A percentile compares a stretch with the other conserved stretches of the same genome.
phyloP scores from a whole-genome alignment of 2,113 vertebrate species.

The Gasterosteus nipponicus region DNA sequence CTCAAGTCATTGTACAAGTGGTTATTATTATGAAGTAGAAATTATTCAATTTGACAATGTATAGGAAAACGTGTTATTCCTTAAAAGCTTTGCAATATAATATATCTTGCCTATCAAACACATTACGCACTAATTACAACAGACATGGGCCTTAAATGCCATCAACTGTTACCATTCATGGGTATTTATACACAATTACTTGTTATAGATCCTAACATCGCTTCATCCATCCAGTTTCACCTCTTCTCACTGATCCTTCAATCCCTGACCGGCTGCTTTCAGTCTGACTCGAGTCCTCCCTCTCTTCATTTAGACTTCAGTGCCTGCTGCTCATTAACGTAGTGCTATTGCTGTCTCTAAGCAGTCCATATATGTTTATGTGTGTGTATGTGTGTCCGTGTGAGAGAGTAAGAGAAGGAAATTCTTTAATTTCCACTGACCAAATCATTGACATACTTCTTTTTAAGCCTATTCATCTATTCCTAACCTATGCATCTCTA shows the following conservation, averaged over 20 bases:
- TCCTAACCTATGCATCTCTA: neutral
- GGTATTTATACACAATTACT: neutral
- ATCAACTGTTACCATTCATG: neutral
- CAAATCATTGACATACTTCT: conserved; percentile 40
- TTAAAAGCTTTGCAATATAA: neutral
- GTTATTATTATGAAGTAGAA: conserved; percentile 27
- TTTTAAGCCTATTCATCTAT: conserved; percentile 19
- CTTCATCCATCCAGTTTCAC: conserved; percentile 7
- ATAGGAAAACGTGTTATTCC: neutral
- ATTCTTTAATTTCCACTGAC: conserved; percentile 58
- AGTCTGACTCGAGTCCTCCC: conserved; percentile 12
- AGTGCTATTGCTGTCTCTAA: conserved; percentile 77
- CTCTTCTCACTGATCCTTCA: conserved; percentile 14
- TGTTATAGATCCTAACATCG: conserved; percentile 6
- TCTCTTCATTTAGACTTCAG: conserved; percentile 49
- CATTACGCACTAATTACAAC: conserved; percentile 51
- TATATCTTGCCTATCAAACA: conserved; percentile 18
- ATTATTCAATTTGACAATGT: conserved; percentile 11
- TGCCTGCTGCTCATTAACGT: conserved; percentile 55
- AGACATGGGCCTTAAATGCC: conserved; percentile 5
- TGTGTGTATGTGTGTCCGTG: conserved; percentile 15
- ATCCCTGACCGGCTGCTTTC: conserved; percentile 2
- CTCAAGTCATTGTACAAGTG: conserved; percentile 1
- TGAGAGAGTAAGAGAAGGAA: neutral
- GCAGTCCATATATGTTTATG: conserved; percentile 72